phyloP scores from a whole-genome alignment of 2,797 vertebrate species.

The Jordanella pulchra region DNA sequence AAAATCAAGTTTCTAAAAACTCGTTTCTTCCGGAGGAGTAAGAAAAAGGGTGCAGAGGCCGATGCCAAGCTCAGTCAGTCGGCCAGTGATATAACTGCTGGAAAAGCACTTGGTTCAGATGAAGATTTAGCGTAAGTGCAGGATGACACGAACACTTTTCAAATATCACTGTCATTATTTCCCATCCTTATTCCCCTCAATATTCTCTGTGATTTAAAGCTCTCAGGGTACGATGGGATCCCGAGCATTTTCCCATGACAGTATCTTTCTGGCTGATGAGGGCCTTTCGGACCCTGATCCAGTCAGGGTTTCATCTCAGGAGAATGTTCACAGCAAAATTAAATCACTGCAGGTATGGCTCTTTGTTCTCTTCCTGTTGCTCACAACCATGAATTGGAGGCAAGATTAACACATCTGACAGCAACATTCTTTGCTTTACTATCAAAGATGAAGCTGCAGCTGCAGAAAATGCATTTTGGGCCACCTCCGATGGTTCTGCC shows the following conservation, averaged over 20 bases:
- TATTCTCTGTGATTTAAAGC: conserved; percentile 68
- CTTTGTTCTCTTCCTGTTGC: neutral
- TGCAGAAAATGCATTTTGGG: conserved; percentile 87
- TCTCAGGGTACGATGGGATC: conserved; percentile 82
- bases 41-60: conserved; percentile 74
- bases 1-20: conserved; percentile 86
- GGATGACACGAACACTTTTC: neutral
- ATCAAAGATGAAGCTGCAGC: conserved; percentile 88
- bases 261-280: conserved; percentile 89
- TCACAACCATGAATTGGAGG: neutral
- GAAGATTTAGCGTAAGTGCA: conserved; percentile 80
- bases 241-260: conserved; percentile 92
- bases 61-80: conserved; percentile 85
- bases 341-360: conserved; percentile 87
- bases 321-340: conserved; percentile 90
- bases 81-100: conserved; percentile 80
- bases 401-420: neutral
- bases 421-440: neutral
- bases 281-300: conserved; percentile 80
- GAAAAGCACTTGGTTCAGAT: conserved; percentile 79
- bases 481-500: conserved; percentile 80
- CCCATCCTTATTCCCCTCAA: neutral
- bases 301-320: conserved; percentile 87
- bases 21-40: conserved; percentile 86
- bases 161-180: conserved; percentile 1